These are phyloP conservation scores for Leptinotarsa lineolata DNA, from an alignment of 1,140 invertebrate genomes.

Conservation along the genomic window DNA sequence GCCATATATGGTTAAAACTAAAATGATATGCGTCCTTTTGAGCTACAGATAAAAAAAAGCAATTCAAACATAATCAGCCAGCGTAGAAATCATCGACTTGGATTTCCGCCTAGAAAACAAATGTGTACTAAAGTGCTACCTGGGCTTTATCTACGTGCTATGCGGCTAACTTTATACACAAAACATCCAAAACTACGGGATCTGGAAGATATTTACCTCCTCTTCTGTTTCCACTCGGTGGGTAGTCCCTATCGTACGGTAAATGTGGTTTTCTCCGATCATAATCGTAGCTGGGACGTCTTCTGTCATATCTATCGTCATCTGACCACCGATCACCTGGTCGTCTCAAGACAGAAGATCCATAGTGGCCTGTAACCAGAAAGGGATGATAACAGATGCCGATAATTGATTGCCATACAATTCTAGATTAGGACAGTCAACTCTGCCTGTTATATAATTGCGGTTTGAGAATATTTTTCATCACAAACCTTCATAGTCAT, in stretches of 20 bases:
- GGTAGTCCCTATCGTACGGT: background rate
- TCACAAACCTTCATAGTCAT: conserved; percentile 16
- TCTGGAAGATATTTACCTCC: conserved; percentile 50
- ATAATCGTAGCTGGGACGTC: conserved; percentile 30
- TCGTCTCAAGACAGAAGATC: background rate
- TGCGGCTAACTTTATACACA: conserved; percentile 30
- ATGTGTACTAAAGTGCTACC: background rate
- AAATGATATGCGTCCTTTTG: too few species aligned
- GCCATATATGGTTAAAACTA: too few species aligned
- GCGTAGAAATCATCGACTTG: too few species aligned
- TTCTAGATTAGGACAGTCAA: too few species aligned
- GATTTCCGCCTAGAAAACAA: background rate
- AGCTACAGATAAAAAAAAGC: too few species aligned
- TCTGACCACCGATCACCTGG: conserved; percentile 35
- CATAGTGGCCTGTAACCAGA: background rate
- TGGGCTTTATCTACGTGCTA: background rate
- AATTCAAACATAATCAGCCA: too few species aligned
- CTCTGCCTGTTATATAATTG: too few species aligned
- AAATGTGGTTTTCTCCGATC: conserved; percentile 21
- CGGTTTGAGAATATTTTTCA: too few species aligned
- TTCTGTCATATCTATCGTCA: conserved; percentile 26
- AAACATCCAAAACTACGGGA: conserved; percentile 44
- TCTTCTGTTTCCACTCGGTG: conserved; percentile 29
- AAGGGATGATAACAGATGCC: background rate
- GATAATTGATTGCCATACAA: too few species aligned